A percentile compares a stretch with the other conserved stretches of the same genome.
Conservation (phyloP, 2,797 vertebrate genomes). For the Mormyrops attenuatus region DNA sequence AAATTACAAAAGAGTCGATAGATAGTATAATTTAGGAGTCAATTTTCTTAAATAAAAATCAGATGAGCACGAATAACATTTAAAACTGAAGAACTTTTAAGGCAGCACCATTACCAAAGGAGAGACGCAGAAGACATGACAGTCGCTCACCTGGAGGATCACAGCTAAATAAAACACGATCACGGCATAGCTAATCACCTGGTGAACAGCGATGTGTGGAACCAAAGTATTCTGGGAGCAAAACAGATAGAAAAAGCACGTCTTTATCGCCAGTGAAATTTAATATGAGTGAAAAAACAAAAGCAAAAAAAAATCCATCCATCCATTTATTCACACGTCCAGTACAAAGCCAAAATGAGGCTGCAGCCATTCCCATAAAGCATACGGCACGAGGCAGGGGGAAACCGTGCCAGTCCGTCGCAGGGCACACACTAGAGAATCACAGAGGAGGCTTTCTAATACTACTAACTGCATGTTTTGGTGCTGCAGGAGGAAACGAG, state of each 20-base stretch:
- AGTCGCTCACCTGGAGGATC: background rate
- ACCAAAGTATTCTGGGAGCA: background rate
- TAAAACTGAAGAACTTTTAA: background rate
- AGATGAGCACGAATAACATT: background rate
- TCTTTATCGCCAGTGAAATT: background rate
- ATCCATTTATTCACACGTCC: background rate
- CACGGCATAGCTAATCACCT: background rate
- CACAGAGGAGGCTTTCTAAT: background rate
- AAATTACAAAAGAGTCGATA: slow-evolving; percentile 33
- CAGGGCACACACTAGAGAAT: background rate
- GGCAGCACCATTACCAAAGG: background rate
- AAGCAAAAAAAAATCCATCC: background rate
- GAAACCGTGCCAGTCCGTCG: background rate
- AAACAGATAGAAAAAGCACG: background rate
- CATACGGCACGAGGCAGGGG: background rate
- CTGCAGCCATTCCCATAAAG: background rate
- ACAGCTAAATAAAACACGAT: background rate
- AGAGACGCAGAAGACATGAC: background rate
- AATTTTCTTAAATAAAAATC: slow-evolving; percentile 10
- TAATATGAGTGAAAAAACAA: background rate
- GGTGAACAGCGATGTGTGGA: background rate
- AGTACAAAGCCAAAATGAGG: background rate
- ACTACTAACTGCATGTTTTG: background rate
- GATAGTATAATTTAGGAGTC: background rate
- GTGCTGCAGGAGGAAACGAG: background rate